Percentiles rank a stretch among this genome's conserved stretches.
Conservation (phyloP, 1,140 invertebrate genomes). For the Drosophila nigrodunni region DNA sequence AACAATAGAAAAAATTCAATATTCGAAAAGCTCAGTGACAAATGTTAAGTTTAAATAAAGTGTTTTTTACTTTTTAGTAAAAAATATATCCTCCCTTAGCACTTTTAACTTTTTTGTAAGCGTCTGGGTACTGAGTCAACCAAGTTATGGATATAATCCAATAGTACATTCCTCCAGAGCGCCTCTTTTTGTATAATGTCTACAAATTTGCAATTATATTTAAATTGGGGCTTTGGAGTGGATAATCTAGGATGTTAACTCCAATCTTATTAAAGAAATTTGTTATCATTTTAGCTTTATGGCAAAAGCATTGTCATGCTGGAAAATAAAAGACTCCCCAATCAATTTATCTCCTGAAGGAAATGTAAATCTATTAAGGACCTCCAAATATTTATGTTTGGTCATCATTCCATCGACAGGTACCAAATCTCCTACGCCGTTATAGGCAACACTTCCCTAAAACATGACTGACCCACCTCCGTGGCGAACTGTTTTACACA, state of each 20-base stretch:
- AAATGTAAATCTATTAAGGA: constrained; percentile 21
- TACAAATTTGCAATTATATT: no score
- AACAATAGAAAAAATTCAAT: no score
- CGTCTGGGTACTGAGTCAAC: no score
- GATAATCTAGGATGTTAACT: background rate
- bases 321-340: background rate
- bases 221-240: no score
- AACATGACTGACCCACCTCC: constrained; percentile 20
- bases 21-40: no score
- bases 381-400: constrained; percentile 20
- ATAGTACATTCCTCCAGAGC: no score
- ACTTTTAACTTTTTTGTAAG: no score
- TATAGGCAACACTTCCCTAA: constrained; percentile 26
- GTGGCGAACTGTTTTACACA: constrained; percentile 7
- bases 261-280: constrained; percentile 1
- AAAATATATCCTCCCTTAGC: no score
- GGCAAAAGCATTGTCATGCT: constrained; percentile 20
- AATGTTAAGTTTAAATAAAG: no score
- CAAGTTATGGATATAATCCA: no score
- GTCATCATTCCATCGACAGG: constrained; percentile 15
- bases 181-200: no score
- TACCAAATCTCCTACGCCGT: constrained; percentile 25
- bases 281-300: constrained; percentile 24
- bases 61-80: no score
- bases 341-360: constrained; percentile 16